Base-by-base conservation (phyloP, 1,140 invertebrate species). In the Diabrotica undecimpunctata region DNA sequence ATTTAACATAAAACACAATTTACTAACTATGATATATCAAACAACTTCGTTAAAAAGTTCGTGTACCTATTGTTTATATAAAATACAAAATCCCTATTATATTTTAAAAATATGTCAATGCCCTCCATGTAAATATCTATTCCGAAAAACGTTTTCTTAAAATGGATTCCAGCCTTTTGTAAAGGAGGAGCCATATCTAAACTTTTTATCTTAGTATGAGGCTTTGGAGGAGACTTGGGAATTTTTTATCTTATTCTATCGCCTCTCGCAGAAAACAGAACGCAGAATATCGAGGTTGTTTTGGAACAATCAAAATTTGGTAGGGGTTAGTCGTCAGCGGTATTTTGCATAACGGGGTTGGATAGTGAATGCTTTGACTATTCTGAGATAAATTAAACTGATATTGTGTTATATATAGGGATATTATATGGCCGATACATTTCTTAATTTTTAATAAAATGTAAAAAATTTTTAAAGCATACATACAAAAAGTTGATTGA, bases 171-270 rank as follows among this genome's bases (percentile, higher is more conserved):
- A n/a, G 8, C n/a, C 41, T 46, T 46, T 46, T 10, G 41, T 10
- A 8, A 46, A 46, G 41, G n/a, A 8, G 41, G n/a, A 46, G 41
- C 8, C 41, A 46, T 46, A 46, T 46, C 41, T 46, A 46, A 46
- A 46, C 41, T 46, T 46, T 46, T n/a, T 46, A 46, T 46, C 41
- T 46, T 46, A n/a, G n/a, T 46, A n/a, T 46, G 41, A n/a, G 41
- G 41, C n/a, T 46, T 46, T 8, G 41, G n/a, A 46, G 41, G 8
- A 46, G n/a, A n/a, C 41, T 46, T 46, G 41, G 41, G 41, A 46
- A 46, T 46, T 46, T 46, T 46, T 46, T 46, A 46, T 46, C 41
- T 46, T 46, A 46, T 46, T 46, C 41, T n/a, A 46, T 46, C 41
- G n/a, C 41, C 8, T n/a, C 41, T 46, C n/a, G 8, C 8, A 46